Conservation (phyloP, 1,140 invertebrate genomes). For the Ditylenchus dipsaci region DNA sequence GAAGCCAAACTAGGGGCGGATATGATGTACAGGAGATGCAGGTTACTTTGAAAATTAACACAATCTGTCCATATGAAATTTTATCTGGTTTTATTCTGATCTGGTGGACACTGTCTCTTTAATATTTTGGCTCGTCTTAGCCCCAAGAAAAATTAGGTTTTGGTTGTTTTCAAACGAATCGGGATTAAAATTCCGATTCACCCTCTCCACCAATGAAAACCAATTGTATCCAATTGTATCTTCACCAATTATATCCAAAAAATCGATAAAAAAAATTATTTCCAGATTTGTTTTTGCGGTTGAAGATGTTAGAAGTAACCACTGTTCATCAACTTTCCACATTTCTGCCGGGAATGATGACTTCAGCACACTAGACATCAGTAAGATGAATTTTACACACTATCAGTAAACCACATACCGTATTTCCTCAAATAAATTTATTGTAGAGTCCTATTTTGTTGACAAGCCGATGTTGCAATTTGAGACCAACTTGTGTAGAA, state of each 20-base stretch:
- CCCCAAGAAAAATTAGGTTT: too few relatives aligned
- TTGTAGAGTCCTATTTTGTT: too few relatives aligned
- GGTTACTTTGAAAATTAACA: background rate
- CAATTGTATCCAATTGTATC: too few relatives aligned
- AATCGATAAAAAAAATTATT: background rate
- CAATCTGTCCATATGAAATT: background rate
- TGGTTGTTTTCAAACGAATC: background rate
- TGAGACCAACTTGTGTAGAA: too few relatives aligned
- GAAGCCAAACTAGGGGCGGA: slow-evolving; percentile 38
- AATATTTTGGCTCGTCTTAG: too few relatives aligned
- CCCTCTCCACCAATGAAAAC: too few relatives aligned
- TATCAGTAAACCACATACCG: too few relatives aligned
- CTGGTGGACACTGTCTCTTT: too few relatives aligned
- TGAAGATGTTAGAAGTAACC: slow-evolving; percentile 30
- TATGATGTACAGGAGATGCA: slow-evolving; percentile 50
- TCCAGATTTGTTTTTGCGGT: slow-evolving; percentile 40
- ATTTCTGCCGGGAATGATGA: slow-evolving; percentile 24
- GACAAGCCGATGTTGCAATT: too few relatives aligned
- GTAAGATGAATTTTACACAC: slow-evolving; percentile 11
- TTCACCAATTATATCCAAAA: too few relatives aligned
- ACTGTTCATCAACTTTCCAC: slow-evolving; percentile 16
- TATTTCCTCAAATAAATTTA: too few relatives aligned
- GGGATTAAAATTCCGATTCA: background rate
- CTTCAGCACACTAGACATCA: slow-evolving; percentile 23
- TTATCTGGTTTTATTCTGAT: too few relatives aligned